A percentile compares a stretch with the other conserved stretches of the same genome.
Conservation (phyloP, 2,797 vertebrate species). For the Gastrophryne carolinensis region DNA sequence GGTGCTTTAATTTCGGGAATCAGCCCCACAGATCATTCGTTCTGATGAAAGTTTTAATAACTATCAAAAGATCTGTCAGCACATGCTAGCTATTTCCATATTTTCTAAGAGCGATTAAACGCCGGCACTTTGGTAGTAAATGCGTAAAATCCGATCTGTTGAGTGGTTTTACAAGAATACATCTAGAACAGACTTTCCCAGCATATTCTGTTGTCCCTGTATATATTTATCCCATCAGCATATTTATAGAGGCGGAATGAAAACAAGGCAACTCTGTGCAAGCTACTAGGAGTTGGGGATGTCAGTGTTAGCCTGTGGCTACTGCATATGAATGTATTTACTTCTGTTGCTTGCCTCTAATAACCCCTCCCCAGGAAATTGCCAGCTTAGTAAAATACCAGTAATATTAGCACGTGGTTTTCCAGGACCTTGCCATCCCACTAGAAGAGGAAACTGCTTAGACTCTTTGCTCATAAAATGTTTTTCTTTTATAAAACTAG, state of each 20-base stretch:
- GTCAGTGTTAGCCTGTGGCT: slow-evolving; percentile 36
- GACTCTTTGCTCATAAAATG: not conserved
- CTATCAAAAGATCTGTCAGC: not conserved
- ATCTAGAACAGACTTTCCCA: not conserved
- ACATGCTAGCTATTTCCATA: not conserved
- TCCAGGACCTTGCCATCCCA: too few relatives aligned
- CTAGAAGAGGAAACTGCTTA: slow-evolving; percentile 16
- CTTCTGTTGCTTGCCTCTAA: not conserved
- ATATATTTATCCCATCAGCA: not conserved
- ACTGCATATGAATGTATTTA: slow-evolving; percentile 11
- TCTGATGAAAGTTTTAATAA: not conserved
- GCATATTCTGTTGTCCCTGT: not conserved
- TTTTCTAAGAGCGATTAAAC: not conserved
- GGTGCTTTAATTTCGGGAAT: not conserved
- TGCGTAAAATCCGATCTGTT: not conserved
- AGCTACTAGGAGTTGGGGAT: slow-evolving; percentile 2
- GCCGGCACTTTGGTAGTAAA: not conserved
- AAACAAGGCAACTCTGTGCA: slow-evolving; percentile 21
- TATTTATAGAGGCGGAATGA: not conserved
- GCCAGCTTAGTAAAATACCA: slow-evolving; percentile 30
- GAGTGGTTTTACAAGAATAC: not conserved
- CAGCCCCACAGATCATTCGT: not conserved
- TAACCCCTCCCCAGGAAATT: slow-evolving; percentile 48
- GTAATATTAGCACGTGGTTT: slow-evolving; percentile 46
- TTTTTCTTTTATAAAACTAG: slow-evolving; percentile 1